Percentiles rank a stretch among this genome's conserved stretches.
Evolutionary conservation across 2,113 vertebrate species (phyloP).

Genomic region (Solea solea): DNA sequence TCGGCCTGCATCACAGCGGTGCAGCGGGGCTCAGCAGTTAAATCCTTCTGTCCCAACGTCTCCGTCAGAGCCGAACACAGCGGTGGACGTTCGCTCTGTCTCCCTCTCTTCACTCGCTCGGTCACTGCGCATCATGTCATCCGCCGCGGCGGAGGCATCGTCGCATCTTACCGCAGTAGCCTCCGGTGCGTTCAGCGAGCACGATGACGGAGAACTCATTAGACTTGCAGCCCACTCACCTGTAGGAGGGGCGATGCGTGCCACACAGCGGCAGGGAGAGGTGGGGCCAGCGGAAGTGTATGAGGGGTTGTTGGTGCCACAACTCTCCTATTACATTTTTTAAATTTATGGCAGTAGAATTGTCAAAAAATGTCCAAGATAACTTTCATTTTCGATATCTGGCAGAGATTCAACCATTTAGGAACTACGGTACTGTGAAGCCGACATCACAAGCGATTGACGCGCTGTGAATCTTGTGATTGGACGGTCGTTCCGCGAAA

Average conservation of each 20-base stretch:
- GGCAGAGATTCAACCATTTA: too few relatives aligned
- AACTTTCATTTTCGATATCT: too few relatives aligned
- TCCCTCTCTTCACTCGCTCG: constrained; percentile 12
- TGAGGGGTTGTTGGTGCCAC: constrained; percentile 42
- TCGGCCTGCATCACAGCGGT: constrained; percentile 55
- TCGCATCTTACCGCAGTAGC: constrained; percentile 73
- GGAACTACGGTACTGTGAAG: too few relatives aligned
- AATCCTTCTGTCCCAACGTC: constrained; percentile 10
- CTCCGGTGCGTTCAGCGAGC: constrained; percentile 56
- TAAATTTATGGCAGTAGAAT: too few relatives aligned
- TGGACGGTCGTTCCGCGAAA: too few relatives aligned
- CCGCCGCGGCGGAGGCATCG: constrained; percentile 33
- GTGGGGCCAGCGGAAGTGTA: constrained; percentile 34
- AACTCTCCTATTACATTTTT: too few relatives aligned
- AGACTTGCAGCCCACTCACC: constrained; percentile 71
- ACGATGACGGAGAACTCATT: constrained; percentile 68
- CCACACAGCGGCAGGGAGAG: constrained; percentile 39
- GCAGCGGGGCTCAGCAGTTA: constrained; percentile 12
- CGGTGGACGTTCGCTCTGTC: neutral
- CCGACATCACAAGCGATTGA: too few relatives aligned
- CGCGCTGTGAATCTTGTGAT: too few relatives aligned
- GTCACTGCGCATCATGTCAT: constrained; percentile 55
- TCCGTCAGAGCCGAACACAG: neutral
- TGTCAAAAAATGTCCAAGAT: too few relatives aligned
- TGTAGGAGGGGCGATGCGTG: constrained; percentile 46